Percentiles rank a stretch among this genome's conserved stretches.
Conservation (phyloP, 2,888 invertebrate genomes). For the Lasioglossum marginatum region DNA sequence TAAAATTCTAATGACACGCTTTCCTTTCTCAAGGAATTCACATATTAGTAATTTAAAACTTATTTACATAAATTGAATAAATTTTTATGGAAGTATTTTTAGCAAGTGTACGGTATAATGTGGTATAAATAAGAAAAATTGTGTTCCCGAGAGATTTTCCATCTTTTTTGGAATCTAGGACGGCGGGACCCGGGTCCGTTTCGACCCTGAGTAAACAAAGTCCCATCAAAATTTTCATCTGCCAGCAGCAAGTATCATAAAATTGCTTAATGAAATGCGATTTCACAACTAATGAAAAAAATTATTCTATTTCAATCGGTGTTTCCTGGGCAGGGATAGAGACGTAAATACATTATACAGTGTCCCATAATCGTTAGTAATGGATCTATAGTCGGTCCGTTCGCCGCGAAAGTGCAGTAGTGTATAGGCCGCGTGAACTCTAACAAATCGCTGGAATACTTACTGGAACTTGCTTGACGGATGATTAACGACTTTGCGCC, state of each 20-base stretch:
- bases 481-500: slow-evolving; percentile 31
- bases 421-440: neutral
- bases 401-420: neutral
- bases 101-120: no score
- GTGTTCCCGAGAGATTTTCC: neutral
- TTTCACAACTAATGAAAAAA: neutral
- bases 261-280: neutral
- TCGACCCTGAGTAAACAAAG: no score
- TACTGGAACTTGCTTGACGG: neutral
- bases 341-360: neutral
- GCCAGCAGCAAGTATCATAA: no score
- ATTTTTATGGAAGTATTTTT: no score
- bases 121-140: neutral
- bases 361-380: neutral
- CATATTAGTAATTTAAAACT: no score
- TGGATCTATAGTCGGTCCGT: neutral
- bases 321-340: neutral
- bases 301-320: neutral
- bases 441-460: neutral
- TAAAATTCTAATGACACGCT: no score
- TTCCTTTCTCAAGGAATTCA: no score
- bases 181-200: no score
- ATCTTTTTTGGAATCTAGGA: no score
- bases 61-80: no score
- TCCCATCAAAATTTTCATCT: no score